These are phyloP conservation scores for Sminthurinus signatus DNA, from an alignment of 1,140 invertebrate species.

Conservation along the genomic window DNA sequence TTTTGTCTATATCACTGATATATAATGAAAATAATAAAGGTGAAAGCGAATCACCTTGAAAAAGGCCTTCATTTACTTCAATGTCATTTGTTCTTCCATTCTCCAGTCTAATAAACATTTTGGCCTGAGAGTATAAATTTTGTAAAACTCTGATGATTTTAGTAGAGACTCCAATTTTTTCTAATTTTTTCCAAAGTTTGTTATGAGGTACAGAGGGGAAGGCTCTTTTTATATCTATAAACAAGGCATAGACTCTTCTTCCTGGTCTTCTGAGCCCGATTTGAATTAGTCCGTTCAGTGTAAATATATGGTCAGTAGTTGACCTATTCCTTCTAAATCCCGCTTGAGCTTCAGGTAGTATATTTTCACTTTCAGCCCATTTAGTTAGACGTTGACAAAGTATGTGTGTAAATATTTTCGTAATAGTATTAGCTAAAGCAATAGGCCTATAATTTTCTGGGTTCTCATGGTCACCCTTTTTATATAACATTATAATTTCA, in stretches of 20 bases:
- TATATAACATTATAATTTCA: constrained; percentile 20
- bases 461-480: constrained; percentile 35
- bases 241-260: constrained; percentile 10
- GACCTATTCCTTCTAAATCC: constrained; percentile 13
- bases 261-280: background rate
- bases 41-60: constrained; percentile 19
- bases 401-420: constrained; percentile 40
- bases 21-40: constrained; percentile 14
- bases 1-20: constrained; percentile 7
- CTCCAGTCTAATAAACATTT: background rate
- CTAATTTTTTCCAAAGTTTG: constrained; percentile 10
- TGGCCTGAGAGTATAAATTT: constrained; percentile 1
- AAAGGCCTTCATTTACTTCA: background rate
- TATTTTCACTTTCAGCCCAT: constrained; percentile 32
- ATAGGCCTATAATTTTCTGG: constrained; percentile 41
- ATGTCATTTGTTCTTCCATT: background rate
- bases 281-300: background rate
- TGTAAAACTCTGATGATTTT: background rate
- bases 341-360: constrained; percentile 24
- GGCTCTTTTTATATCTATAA: constrained; percentile 13
- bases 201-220: constrained; percentile 18
- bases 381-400: constrained; percentile 30
- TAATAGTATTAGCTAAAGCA: no score
- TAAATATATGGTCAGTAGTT: constrained; percentile 17
- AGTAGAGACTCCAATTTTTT: background rate